Base-by-base conservation (phyloP, 2,113 vertebrate species). In the Eolophus roseicapilla region DNA sequence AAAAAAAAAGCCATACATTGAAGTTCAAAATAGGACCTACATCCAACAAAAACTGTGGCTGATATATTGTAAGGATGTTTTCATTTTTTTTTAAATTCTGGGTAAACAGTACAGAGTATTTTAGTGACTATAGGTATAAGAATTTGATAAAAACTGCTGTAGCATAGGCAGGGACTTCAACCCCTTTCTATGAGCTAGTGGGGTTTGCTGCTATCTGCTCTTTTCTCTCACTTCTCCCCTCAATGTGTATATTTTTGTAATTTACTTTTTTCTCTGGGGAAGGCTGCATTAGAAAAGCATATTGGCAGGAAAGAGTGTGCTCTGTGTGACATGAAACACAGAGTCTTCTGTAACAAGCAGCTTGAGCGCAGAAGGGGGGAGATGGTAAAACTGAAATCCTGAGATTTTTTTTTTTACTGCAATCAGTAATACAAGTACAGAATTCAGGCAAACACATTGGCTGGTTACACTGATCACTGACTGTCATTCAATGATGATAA, bases 341-440 rank as follows among this genome's bases (percentile, higher is more conserved):
- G 11, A 0, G 0, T 70, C 3, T 4, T 75, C 71, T 73, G 7
- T 5, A n/a, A 13, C 20, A 27, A 76, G 20, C 8, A 46, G 47
- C 50, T 29, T 23, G 37, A 24, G 7, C 29, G 16, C 12, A 17
- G 17, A 17, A 25, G 29, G 68, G 65, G 49, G 47, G 37, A 69
- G 28, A 53, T 33, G 78, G 17, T 50, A 37, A 13, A 37, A 57
- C 37, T 44, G 67, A 47, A 49, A 44, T 44, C 16, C 31, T 49
- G 35, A 57, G 28, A 12, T 70, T 81, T 39, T n/a, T n/a, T n/a
- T 59, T 70, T 70, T 53, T 2, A 2, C 28, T 37, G 29, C 23
- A 41, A 39, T 43, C 44, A 10, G 4, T 10, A 33, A 19, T 5
- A 27, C 6, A 16, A 17, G 9, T 41, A 7, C 25, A 53, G 68